phyloP scores from a whole-genome alignment of 2,797 vertebrate genomes.

The Girardinus metallicus region DNA sequence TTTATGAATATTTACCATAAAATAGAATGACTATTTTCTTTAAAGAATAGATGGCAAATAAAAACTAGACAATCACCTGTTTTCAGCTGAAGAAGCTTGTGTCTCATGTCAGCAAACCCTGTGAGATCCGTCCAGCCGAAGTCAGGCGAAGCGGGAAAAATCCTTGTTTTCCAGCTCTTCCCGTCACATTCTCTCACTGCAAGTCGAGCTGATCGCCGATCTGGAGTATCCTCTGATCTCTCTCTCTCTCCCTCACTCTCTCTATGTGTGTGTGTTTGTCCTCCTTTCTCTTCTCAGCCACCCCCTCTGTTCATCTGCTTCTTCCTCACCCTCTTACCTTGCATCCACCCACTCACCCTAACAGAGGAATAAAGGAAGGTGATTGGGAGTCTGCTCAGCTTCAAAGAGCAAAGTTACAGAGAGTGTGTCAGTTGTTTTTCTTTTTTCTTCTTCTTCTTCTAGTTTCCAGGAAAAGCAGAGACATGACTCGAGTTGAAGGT shows the following conservation, averaged over 20 bases:
- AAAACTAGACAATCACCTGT: constrained; percentile 69
- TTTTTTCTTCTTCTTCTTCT: background rate
- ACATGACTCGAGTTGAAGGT: background rate
- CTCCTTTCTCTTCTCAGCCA: constrained; percentile 10
- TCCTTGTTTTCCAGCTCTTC: constrained; percentile 31
- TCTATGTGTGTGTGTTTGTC: constrained; percentile 5
- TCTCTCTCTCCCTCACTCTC: constrained; percentile 27
- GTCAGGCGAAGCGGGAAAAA: background rate
- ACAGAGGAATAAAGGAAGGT: constrained; percentile 59
- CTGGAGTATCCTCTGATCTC: constrained; percentile 44
- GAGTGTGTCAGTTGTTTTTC: constrained; percentile 33
- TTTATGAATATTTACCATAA: constrained; percentile 14
- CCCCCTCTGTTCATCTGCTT: constrained; percentile 48
- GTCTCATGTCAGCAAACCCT: constrained; percentile 43
- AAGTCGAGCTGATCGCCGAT: constrained; percentile 44
- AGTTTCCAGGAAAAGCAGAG: constrained; percentile 32
- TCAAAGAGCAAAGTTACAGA: constrained; percentile 39
- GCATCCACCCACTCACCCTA: constrained; percentile 69
- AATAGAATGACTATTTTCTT: background rate
- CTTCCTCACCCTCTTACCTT: constrained; percentile 60
- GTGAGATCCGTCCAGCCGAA: constrained; percentile 14
- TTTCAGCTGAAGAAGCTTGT: constrained; percentile 39
- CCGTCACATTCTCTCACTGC: constrained; percentile 43
- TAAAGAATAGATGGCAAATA: constrained; percentile 2
- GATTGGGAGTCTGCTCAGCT: constrained; percentile 41